These are phyloP conservation scores for Lasioglossum figueresi DNA, from an alignment of 2,888 invertebrate genomes.

Conservation along the genomic window DNA sequence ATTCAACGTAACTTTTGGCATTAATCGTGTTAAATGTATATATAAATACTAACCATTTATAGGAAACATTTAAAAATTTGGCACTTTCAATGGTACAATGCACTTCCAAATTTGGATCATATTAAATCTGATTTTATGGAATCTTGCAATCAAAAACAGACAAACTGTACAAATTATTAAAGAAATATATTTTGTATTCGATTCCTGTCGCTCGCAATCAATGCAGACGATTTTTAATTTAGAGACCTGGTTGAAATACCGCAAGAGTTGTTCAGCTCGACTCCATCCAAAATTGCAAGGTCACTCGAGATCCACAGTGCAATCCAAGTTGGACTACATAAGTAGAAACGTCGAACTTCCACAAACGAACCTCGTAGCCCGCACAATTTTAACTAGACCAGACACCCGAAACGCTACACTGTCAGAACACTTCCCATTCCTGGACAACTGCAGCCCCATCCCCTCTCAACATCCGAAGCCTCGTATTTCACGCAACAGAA, in stretches of 20 bases:
- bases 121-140: too few species aligned
- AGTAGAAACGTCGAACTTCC: neutral
- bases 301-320: neutral
- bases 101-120: too few species aligned
- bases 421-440: neutral
- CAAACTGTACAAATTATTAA: too few species aligned
- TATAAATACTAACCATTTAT: too few species aligned
- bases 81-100: too few species aligned
- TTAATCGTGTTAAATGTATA: too few species aligned
- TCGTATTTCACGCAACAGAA: slow-evolving; percentile 9
- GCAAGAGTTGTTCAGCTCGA: neutral
- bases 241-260: neutral
- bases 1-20: too few species aligned
- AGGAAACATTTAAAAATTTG: too few species aligned
- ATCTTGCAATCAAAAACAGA: too few species aligned
- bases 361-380: neutral
- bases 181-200: neutral
- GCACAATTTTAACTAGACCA: neutral
- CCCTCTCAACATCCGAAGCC: neutral
- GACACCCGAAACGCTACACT: neutral
- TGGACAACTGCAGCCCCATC: neutral
- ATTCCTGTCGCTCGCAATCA: neutral
- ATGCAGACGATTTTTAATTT: neutral
- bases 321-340: too few species aligned
- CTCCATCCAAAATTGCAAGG: neutral